Conservation (phyloP, 2,888 invertebrate genomes). For the Cataglyphis livida region DNA sequence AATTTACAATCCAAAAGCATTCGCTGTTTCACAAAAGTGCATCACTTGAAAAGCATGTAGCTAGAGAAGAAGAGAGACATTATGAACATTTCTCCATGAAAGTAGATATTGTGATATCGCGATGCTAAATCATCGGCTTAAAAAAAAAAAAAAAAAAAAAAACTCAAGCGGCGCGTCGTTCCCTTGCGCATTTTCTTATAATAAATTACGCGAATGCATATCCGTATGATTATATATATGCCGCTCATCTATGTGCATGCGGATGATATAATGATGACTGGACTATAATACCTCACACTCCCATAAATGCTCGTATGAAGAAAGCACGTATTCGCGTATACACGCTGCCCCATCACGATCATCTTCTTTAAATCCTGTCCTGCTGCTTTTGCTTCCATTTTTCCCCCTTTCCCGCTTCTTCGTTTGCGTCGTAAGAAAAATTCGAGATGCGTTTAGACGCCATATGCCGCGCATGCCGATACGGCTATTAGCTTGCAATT, state of each 20-base stretch:
- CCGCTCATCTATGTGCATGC: slow-evolving; percentile 44
- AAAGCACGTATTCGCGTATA: slow-evolving; percentile 63
- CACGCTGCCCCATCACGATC: slow-evolving; percentile 68
- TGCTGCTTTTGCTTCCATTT: slow-evolving; percentile 18
- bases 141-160: background rate
- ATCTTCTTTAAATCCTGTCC: slow-evolving; percentile 46
- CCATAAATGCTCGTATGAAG: slow-evolving; percentile 74
- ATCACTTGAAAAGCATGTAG: background rate
- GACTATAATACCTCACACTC: slow-evolving; percentile 66
- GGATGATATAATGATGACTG: slow-evolving; percentile 62
- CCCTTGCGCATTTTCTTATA: slow-evolving; percentile 43
- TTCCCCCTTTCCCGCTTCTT: background rate
- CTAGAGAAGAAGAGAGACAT: background rate
- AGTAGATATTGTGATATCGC: slow-evolving; percentile 37
- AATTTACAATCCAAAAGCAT: slow-evolving; percentile 41
- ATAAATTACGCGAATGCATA: slow-evolving; percentile 64
- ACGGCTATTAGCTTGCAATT: slow-evolving; percentile 78
- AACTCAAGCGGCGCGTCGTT: slow-evolving; percentile 1
- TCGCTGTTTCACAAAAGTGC: background rate
- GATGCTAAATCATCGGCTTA: slow-evolving; percentile 21
- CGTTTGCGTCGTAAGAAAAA: slow-evolving; percentile 48
- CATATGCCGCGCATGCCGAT: slow-evolving; percentile 77
- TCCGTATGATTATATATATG: slow-evolving; percentile 37
- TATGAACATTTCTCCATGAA: slow-evolving; percentile 7
- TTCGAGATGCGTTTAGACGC: slow-evolving; percentile 57